Evolutionary conservation across 2,888 invertebrate genomes (phyloP).

Genomic region (Chorisops tibialis): DNA sequence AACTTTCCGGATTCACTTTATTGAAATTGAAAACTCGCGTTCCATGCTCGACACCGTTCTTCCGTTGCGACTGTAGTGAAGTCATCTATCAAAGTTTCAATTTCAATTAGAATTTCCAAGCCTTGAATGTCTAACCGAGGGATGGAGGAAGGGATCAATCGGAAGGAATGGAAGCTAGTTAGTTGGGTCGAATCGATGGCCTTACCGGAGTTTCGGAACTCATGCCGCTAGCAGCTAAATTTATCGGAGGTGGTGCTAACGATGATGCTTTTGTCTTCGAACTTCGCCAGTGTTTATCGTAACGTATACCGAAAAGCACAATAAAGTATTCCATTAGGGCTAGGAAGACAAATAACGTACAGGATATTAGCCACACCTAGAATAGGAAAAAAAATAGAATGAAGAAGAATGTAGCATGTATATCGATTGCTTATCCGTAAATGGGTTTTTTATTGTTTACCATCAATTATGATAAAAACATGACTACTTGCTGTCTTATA

Average conservation of each 20-base stretch:
- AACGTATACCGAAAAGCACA: slow-evolving; percentile 62
- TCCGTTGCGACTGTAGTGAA: slow-evolving; percentile 34
- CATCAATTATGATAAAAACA: slow-evolving; percentile 26
- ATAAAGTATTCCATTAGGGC: slow-evolving; percentile 63
- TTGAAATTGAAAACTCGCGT: slow-evolving; percentile 37
- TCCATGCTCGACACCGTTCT: slow-evolving; percentile 40
- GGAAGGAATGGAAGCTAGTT: no score
- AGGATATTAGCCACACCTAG: slow-evolving; percentile 62
- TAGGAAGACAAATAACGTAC: slow-evolving; percentile 63
- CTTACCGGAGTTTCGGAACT: slow-evolving; percentile 39
- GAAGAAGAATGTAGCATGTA: slow-evolving; percentile 10
- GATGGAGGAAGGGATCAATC: neutral
- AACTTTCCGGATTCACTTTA: slow-evolving; percentile 38
- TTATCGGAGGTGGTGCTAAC: slow-evolving; percentile 43
- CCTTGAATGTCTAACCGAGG: neutral
- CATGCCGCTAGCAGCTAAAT: slow-evolving; percentile 38
- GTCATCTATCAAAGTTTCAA: slow-evolving; percentile 28
- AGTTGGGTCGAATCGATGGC: neutral
- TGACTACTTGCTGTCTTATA: neutral
- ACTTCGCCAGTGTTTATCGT: slow-evolving; percentile 62
- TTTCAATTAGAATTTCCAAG: neutral
- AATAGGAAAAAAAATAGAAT: slow-evolving; percentile 27
- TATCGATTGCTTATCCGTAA: slow-evolving; percentile 3
- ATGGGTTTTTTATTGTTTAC: slow-evolving; percentile 10
- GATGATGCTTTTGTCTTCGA: slow-evolving; percentile 34